A percentile compares a stretch with the other conserved stretches of the same genome.
Evolutionary conservation across 2,113 vertebrate genomes (phyloP).

Genomic region (Cariama cristata): DNA sequence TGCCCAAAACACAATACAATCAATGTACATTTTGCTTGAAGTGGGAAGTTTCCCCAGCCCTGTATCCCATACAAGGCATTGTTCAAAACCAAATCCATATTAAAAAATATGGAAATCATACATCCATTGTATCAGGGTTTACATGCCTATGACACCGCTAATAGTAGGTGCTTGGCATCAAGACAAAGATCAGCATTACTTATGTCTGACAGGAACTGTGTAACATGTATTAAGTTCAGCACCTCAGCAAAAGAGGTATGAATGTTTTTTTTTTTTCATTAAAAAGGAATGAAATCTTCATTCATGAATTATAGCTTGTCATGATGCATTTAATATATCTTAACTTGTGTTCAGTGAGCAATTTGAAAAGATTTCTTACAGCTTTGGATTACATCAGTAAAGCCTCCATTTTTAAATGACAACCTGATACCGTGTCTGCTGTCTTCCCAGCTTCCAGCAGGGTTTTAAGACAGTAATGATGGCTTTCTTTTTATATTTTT

Average conservation of each 20-base stretch:
- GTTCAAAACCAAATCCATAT: background rate
- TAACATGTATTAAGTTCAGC: constrained; percentile 8
- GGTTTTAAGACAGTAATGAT: background rate
- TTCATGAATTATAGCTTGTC: constrained; percentile 50
- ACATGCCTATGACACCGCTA: background rate
- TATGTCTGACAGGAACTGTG: background rate
- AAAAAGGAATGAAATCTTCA: constrained; percentile 60
- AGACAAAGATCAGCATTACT: constrained; percentile 13
- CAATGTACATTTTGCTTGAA: background rate
- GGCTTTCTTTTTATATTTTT: background rate
- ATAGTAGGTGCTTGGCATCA: background rate
- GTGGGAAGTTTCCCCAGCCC: background rate
- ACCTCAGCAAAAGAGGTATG: constrained; percentile 45
- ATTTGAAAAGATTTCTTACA: background rate
- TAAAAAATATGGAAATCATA: background rate
- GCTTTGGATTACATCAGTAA: background rate
- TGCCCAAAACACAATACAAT: background rate
- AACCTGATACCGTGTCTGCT: background rate
- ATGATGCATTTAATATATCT: constrained; percentile 18
- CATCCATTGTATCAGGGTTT: background rate
- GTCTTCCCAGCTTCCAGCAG: background rate
- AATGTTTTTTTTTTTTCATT: constrained; percentile 30
- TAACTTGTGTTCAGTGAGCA: constrained; percentile 35
- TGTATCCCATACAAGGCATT: background rate
- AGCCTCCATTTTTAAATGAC: background rate